A percentile compares a stretch with the other conserved stretches of the same genome.
Conservation (phyloP, 2,113 vertebrate species). For the Macaca fascicularis region DNA sequence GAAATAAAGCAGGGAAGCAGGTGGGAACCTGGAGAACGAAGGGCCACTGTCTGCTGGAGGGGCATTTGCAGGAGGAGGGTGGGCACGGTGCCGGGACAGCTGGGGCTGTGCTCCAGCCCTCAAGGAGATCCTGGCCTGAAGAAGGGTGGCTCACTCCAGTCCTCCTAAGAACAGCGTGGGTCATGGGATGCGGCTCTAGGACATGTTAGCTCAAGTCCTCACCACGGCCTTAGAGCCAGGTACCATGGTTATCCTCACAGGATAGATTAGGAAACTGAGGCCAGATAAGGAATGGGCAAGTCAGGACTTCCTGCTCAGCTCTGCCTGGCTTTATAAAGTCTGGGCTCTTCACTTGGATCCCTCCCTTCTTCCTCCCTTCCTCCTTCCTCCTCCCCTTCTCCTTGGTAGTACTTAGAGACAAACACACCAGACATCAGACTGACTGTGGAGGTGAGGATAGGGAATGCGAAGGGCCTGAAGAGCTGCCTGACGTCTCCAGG, state of each 20-base stretch:
- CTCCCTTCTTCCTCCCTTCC: not conserved
- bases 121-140: not conserved
- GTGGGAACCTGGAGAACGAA: accelerated
- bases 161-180: not conserved
- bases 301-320: not conserved
- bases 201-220: not conserved
- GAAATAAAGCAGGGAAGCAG: not conserved
- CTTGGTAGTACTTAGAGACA: not conserved
- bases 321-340: not conserved
- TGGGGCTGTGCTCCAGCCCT: not conserved
- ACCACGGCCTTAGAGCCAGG: not conserved
- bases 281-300: not conserved
- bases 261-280: not conserved
- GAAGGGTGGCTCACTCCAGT: not conserved
- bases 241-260: accelerated
- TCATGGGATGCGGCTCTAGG: not conserved
- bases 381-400: too few species aligned
- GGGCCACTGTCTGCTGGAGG: not conserved
- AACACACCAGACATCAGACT: not conserved
- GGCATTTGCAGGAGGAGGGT: not conserved
- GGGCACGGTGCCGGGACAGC: not conserved
- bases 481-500: not conserved
- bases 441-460: too few species aligned
- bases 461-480: not conserved
- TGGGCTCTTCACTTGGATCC: not conserved